phyloP scores from a whole-genome alignment of 1,140 invertebrate genomes.

The Drosophila virilis region DNA sequence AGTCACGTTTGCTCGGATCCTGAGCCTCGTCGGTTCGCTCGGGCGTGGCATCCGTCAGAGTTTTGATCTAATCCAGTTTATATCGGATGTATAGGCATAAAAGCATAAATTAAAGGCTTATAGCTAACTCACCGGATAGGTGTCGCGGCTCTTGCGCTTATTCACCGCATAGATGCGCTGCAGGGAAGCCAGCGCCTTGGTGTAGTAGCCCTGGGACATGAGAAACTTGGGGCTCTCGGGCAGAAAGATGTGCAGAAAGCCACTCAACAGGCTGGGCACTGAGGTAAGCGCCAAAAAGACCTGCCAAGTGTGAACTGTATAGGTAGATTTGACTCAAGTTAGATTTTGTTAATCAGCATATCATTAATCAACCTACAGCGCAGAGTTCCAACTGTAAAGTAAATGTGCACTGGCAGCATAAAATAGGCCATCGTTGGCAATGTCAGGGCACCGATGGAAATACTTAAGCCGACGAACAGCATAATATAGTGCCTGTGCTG shows the following conservation, averaged over 20 bases:
- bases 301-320: slow-evolving; percentile 89
- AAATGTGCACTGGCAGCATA: slow-evolving; percentile 83
- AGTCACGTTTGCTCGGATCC: background rate
- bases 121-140: slow-evolving; percentile 87
- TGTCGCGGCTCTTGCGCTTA: slow-evolving; percentile 86
- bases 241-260: slow-evolving; percentile 87
- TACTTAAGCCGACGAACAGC: slow-evolving; percentile 86
- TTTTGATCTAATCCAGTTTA: slow-evolving; percentile 44
- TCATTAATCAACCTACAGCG: slow-evolving; percentile 46
- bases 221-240: slow-evolving; percentile 93
- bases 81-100: no score
- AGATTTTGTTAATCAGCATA: no score
- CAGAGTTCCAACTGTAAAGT: slow-evolving; percentile 41
- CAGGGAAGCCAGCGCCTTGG: slow-evolving; percentile 85
- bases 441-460: slow-evolving; percentile 85
- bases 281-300: slow-evolving; percentile 88
- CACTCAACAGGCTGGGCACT: slow-evolving; percentile 88
- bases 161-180: slow-evolving; percentile 84
- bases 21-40: slow-evolving; percentile 20
- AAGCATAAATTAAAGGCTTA: background rate
- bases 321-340: background rate
- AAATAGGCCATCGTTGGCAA: slow-evolving; percentile 86
- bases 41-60: slow-evolving; percentile 42
- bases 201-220: slow-evolving; percentile 88
- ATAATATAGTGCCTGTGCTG: slow-evolving; percentile 87